Base-by-base conservation (phyloP, 2,888 invertebrate species). In the Xestia rhomboidea region DNA sequence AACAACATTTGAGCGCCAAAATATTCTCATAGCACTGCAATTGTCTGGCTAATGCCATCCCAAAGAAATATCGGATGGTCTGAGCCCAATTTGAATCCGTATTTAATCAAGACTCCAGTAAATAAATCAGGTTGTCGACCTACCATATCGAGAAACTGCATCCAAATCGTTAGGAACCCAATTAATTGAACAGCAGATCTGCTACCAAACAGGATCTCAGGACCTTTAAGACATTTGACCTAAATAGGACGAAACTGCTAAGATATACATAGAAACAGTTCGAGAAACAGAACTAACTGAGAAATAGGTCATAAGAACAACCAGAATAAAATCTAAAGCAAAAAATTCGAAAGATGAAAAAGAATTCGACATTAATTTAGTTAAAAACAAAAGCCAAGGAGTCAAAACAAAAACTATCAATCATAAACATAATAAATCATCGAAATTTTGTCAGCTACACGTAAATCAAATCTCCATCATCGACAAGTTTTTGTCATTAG, bases 401-500 rank as follows among this genome's bases (percentile, higher is more conserved):
- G 57, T 75, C 21, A 1, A 54, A 74, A 63, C 49, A 49, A 76
- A 76, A 69, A 41, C 54, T 44, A 79, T 70, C 60, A 76, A 83
- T 79, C 41, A 68, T 70, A 54, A 46, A 66, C 2, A 68, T 46
- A 68, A 73, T 76, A 49, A 76, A 76, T 83, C 70, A 83, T 71
- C 68, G 46, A 51, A 44, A 73, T 63, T 68, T 75, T 62, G 70
- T 72, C 60, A 77, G 76, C 38, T 24, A 49, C 62, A 54, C 41
- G 34, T 79, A 72, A 86, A 75, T 86, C n/a, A 60, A 86, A 86
- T 83, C 74, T 41, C 54, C 54, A 67, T 74, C 71, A 79, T 83
- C 57, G 30, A 80, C 78, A 78, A 73, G 76, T 63, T 80, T 81
- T 70, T 76, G 79, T 77, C 73, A 83, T 85, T 87, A 85, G 67